Conservation (phyloP, 2,113 vertebrate species). For the Callorhinus ursinus region DNA sequence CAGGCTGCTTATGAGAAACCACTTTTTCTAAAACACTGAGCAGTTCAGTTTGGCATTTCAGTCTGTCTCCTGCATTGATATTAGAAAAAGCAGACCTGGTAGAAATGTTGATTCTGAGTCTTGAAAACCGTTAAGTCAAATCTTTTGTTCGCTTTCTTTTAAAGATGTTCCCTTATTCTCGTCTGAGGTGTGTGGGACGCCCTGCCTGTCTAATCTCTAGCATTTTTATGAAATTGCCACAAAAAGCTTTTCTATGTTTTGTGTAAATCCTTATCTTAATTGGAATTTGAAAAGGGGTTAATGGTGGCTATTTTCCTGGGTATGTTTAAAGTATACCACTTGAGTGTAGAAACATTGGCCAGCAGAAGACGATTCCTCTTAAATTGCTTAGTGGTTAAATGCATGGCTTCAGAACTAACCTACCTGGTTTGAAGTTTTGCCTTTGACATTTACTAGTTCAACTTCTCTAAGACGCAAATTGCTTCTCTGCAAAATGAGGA, state of each 20-base stretch:
- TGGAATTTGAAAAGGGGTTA: not conserved
- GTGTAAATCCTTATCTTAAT: not conserved
- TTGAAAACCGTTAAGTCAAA: not conserved
- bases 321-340: not conserved
- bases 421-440: slow-evolving; percentile 20
- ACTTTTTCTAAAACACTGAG: slow-evolving; percentile 35
- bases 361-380: not conserved
- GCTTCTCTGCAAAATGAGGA: slow-evolving; percentile 3
- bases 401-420: not conserved
- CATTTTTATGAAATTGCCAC: slow-evolving; percentile 40
- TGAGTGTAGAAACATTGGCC: not conserved
- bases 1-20: not conserved
- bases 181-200: slow-evolving; percentile 30
- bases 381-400: not conserved
- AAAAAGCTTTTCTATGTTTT: slow-evolving; percentile 36
- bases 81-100: slow-evolving; percentile 38
- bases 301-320: not conserved
- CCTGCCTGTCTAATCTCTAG: slow-evolving; percentile 8
- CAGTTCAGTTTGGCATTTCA: slow-evolving; percentile 13
- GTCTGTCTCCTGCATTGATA: slow-evolving; percentile 27
- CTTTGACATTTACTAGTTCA: slow-evolving; percentile 47
- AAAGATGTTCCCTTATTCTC: slow-evolving; percentile 8
- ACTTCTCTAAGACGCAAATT: slow-evolving; percentile 5
- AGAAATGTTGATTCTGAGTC: slow-evolving; percentile 6
- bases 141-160: not conserved